These are phyloP conservation scores for Serrognathus titanus DNA, from an alignment of 2,888 invertebrate genomes.

Conservation along the genomic window DNA sequence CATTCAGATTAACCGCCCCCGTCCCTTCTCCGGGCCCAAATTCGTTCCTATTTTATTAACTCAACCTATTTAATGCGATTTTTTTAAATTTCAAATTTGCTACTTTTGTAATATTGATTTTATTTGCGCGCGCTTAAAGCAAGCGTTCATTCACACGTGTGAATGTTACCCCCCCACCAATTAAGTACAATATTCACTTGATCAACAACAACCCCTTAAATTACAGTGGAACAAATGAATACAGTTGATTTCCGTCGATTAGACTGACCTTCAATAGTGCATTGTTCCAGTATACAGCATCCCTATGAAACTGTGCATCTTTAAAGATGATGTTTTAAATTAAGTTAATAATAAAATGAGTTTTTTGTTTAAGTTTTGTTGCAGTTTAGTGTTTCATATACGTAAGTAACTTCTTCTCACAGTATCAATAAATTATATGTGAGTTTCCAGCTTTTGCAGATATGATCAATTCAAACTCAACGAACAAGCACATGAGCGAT, in stretches of 20 bases:
- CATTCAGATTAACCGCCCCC: too few species aligned
- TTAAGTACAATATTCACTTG: background rate
- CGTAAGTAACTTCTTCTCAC: conserved; percentile 9
- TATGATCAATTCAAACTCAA: conserved; percentile 29
- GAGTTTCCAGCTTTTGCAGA: background rate
- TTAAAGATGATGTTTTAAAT: conserved; percentile 6
- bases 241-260: background rate
- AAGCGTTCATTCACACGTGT: background rate
- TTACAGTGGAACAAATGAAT: conserved; percentile 20
- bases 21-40: too few species aligned
- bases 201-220: conserved; percentile 1
- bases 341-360: conserved; percentile 6
- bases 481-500: conserved; percentile 34
- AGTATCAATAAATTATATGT: background rate
- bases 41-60: too few species aligned
- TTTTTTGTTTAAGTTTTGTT: conserved; percentile 10
- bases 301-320: conserved; percentile 30
- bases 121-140: background rate
- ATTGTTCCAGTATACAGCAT: conserved; percentile 30
- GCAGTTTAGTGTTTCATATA: background rate
- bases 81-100: background rate
- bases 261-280: background rate
- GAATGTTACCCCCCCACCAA: background rate
- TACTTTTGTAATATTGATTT: background rate
- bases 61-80: too few species aligned